These are phyloP conservation scores for Emydocephalus ijimae DNA, from an alignment of 2,113 vertebrate species.

Conservation along the genomic window DNA sequence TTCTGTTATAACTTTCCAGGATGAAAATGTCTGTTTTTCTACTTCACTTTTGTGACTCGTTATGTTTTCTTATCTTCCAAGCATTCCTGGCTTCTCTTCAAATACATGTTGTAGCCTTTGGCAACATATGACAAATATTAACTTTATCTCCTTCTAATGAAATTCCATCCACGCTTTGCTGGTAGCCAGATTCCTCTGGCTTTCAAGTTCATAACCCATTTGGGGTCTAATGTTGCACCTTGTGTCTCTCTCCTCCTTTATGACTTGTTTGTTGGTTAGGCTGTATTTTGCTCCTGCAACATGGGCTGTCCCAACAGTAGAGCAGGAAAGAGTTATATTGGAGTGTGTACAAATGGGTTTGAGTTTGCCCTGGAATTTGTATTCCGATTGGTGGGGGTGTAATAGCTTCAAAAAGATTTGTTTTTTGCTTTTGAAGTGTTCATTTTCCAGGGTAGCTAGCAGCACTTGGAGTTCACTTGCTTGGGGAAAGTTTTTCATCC, in stretches of 20 bases:
- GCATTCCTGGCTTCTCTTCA: constrained; percentile 5
- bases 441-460: neutral
- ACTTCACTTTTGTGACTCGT: neutral
- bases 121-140: neutral
- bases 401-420: neutral
- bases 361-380: neutral
- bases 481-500: neutral
- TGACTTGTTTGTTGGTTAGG: neutral
- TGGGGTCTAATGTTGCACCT: neutral
- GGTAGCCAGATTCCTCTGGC: constrained; percentile 12
- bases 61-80: neutral
- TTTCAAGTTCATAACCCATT: constrained; percentile 6
- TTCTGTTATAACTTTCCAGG: constrained; percentile 4
- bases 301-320: neutral
- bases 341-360: neutral
- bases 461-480: neutral
- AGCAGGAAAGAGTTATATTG: neutral
- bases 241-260: neutral
- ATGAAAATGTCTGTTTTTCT: constrained; percentile 12
- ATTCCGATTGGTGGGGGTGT: neutral
- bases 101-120: constrained; percentile 15
- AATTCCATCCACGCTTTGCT: constrained; percentile 6
- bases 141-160: constrained; percentile 41
- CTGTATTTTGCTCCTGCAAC: neutral
- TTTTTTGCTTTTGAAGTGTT: neutral